phyloP scores from a whole-genome alignment of 2,888 invertebrate genomes.

The Macropis europaea region DNA sequence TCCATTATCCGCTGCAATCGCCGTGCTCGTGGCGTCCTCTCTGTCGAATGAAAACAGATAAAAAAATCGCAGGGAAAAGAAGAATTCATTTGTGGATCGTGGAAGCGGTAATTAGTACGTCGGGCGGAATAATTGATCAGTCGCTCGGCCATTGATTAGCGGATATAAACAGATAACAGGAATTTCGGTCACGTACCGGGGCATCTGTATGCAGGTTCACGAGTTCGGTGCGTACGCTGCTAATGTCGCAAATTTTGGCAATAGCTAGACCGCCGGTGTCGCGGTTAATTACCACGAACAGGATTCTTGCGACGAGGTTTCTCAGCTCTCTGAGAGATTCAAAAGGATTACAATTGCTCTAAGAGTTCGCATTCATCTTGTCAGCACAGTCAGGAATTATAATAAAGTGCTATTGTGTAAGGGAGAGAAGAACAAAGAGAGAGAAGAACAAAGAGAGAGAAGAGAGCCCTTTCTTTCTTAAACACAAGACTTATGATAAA shows the following conservation, averaged over 20 bases:
- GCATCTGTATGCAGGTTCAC: conserved; percentile 29
- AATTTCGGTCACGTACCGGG: conserved; percentile 58
- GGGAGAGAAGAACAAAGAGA: too few species aligned
- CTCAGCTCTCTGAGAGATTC: too few species aligned
- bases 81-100: conserved; percentile 5
- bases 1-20: conserved; percentile 19
- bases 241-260: conserved; percentile 38
- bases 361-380: too few species aligned
- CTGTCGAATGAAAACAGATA: neutral
- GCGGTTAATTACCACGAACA: conserved; percentile 29
- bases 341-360: too few species aligned
- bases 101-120: conserved; percentile 42
- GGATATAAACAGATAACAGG: conserved; percentile 38
- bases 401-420: too few species aligned
- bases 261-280: conserved; percentile 11
- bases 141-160: conserved; percentile 53
- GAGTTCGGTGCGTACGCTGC: conserved; percentile 14
- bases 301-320: neutral
- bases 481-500: too few species aligned
- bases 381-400: too few species aligned
- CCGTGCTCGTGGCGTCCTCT: neutral
- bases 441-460: too few species aligned
- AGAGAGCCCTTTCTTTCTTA: too few species aligned
- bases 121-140: conserved; percentile 50
- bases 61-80: neutral